Evolutionary conservation across 2,888 invertebrate species (phyloP), one percentile per base, ranked within the genome.

Genomic region (Erebia aethiops): DNA sequence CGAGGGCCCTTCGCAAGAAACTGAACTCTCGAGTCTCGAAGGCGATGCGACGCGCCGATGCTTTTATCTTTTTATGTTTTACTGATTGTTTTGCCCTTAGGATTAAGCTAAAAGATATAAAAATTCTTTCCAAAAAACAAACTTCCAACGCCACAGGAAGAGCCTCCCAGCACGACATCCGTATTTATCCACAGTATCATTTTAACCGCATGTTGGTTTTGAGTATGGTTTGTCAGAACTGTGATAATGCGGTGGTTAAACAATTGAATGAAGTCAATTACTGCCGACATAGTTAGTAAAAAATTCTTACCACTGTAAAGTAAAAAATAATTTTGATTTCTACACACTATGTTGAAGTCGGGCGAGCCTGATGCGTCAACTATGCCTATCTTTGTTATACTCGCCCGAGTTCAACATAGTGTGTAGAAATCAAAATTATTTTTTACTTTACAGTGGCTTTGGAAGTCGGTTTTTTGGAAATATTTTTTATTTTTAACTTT

Each of bases 51-150:
- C 35, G 0, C 35, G 35, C 35, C 91, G 90, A 92, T 90, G 91
- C 91, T 91, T 92, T 92, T 92, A 92, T 92, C 91, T 91, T 88
- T 86, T 86, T 87, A 88, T 35, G 87, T 89, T 88, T 91, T 92
- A 91, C 88, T 89, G 91, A 91, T 91, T 92, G 82, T 80, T 83
- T 81, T 78, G 77, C 76, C 88, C 86, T 89, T 82, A 82, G 84
- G 87, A 89, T 90, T 88, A 87, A 43, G 43, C 43, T 43, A 18
- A 56, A 21, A 9, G 21, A 21, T n/a, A n/a, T n/a, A n/a, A n/a
- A n/a, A n/a, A n/a, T n/a, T n/a, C n/a, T n/a, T n/a, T n/a, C n/a
- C n/a, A n/a, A n/a, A n/a, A n/a, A n/a, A n/a, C n/a, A n/a, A n/a
- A n/a, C n/a, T n/a, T n/a, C n/a, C n/a, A n/a, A n/a, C n/a, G n/a